Evolutionary conservation across 2,888 invertebrate species (phyloP).

Genomic region (Portevinia maculata): DNA sequence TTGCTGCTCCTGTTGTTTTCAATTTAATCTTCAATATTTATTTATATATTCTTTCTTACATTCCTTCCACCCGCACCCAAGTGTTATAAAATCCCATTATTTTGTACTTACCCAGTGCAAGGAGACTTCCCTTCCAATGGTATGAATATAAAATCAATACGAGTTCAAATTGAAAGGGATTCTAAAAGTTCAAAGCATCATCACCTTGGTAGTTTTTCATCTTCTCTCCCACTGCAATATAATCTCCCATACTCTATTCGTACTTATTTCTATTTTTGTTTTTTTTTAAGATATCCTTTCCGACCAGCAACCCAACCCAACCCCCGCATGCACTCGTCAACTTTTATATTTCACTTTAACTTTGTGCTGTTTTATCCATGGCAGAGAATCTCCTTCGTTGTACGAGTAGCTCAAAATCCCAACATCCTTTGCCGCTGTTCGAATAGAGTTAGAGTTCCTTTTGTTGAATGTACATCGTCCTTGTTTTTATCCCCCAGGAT

Average conservation of each 20-base stretch:
- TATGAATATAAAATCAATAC: slow-evolving; percentile 74
- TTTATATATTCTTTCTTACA: slow-evolving; percentile 63
- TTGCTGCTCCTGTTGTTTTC: slow-evolving; percentile 65
- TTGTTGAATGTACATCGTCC: slow-evolving; percentile 55
- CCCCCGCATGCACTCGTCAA: slow-evolving; percentile 53
- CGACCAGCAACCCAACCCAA: slow-evolving; percentile 1
- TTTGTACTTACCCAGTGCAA: slow-evolving; percentile 15
- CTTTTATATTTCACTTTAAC: slow-evolving; percentile 73
- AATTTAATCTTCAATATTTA: slow-evolving; percentile 74
- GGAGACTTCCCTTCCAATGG: slow-evolving; percentile 2
- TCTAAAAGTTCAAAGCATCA: slow-evolving; percentile 72
- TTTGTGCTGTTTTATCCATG: slow-evolving; percentile 65
- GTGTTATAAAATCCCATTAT: slow-evolving; percentile 56
- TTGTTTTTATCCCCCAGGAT: slow-evolving; percentile 75
- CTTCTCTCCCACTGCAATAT: slow-evolving; percentile 54
- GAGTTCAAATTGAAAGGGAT: slow-evolving; percentile 74
- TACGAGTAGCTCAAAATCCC: slow-evolving; percentile 46
- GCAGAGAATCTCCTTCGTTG: slow-evolving; percentile 13
- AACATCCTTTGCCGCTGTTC: slow-evolving; percentile 24
- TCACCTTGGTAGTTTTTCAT: slow-evolving; percentile 74
- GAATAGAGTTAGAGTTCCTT: slow-evolving; percentile 18
- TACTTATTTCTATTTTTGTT: neutral
- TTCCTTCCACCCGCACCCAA: slow-evolving; percentile 15
- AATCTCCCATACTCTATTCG: slow-evolving; percentile 19
- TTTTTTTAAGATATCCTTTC: slow-evolving; percentile 10